Percentiles rank a stretch among this genome's conserved stretches.
Conservation (phyloP, 2,888 invertebrate genomes). For the Drosophila yooni region DNA sequence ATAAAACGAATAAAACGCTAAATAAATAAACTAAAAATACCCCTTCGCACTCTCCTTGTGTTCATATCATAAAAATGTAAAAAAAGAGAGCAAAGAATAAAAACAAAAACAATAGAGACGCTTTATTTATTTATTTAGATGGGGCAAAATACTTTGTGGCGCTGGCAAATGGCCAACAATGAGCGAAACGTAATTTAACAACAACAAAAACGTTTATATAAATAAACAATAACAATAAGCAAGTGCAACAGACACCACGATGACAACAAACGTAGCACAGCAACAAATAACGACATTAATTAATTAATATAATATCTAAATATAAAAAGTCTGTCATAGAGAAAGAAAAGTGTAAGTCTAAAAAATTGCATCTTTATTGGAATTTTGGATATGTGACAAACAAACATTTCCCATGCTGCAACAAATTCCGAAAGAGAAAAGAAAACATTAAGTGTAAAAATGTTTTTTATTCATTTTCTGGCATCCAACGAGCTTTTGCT, state of each 20-base stretch:
- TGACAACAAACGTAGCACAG: background rate
- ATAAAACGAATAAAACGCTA: slow-evolving; percentile 42
- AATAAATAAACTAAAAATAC: slow-evolving; percentile 37
- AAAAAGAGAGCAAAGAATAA: background rate
- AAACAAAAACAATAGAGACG: slow-evolving; percentile 26
- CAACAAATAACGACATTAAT: slow-evolving; percentile 11
- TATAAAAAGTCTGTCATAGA: background rate
- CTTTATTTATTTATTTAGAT: slow-evolving; percentile 49
- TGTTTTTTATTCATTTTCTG: background rate
- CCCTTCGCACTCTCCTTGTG: background rate
- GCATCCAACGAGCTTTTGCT: background rate
- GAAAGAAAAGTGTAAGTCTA: background rate
- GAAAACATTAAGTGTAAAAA: background rate
- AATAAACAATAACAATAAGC: slow-evolving; percentile 45
- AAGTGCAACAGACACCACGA: slow-evolving; percentile 38
- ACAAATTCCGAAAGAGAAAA: background rate
- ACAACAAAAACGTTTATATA: slow-evolving; percentile 41
- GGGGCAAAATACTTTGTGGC: slow-evolving; percentile 36
- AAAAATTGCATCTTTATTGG: background rate
- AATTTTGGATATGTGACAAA: background rate
- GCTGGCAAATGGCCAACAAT: slow-evolving; percentile 62
- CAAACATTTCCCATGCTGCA: background rate
- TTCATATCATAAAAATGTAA: background rate
- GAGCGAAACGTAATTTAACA: slow-evolving; percentile 25
- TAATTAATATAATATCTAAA: background rate